Evolutionary conservation across 2,888 invertebrate genomes (phyloP).

Genomic region (Drosophila ochracea): DNA sequence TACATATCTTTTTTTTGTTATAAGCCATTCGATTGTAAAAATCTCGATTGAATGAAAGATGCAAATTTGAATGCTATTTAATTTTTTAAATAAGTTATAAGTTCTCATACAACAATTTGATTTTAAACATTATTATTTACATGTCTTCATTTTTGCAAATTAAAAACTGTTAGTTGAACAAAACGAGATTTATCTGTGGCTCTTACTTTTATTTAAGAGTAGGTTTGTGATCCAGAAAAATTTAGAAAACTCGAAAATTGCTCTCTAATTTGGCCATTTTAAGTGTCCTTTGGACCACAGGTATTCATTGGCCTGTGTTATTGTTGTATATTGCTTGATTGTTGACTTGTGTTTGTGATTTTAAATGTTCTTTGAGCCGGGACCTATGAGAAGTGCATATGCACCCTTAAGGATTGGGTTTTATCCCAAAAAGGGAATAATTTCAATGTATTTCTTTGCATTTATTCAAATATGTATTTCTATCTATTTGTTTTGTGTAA

Average conservation of each 20-base stretch:
- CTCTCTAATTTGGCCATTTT: too few species aligned
- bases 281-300: too few species aligned
- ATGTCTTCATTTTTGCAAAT: not conserved
- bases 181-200: not conserved
- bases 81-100: not conserved
- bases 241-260: too few species aligned
- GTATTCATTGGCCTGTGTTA: too few species aligned
- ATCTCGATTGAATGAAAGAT: not conserved
- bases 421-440: not conserved
- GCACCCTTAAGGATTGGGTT: not conserved
- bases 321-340: not conserved
- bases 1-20: conserved; percentile 22
- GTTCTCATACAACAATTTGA: not conserved
- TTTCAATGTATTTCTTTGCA: not conserved
- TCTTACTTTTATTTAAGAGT: too few species aligned
- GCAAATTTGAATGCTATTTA: not conserved
- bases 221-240: too few species aligned
- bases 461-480: not conserved
- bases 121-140: not conserved
- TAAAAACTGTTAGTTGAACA: conserved; percentile 1
- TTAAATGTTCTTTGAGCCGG: not conserved
- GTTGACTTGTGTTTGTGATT: not conserved
- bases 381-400: too few species aligned
- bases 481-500: not conserved
- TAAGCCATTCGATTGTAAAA: conserved; percentile 23